Conservation (phyloP, 2,888 invertebrate species). For the Muscina levida region DNA sequence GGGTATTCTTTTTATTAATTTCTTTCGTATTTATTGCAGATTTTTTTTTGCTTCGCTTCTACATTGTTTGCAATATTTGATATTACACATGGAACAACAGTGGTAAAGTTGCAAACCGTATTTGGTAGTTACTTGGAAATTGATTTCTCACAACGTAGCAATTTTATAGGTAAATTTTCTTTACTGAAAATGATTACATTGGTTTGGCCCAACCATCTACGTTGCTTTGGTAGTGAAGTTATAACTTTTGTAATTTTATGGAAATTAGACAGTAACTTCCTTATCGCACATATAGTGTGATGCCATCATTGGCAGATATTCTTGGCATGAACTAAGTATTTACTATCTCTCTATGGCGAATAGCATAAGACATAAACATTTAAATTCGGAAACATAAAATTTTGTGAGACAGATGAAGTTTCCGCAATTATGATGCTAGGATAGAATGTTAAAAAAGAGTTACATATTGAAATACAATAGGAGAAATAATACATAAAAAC, state of each 20-base stretch:
- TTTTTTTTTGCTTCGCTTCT: background rate
- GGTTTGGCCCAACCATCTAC: background rate
- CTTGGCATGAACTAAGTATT: too few species aligned
- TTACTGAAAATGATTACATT: background rate
- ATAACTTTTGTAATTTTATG: background rate
- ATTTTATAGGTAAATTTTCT: background rate
- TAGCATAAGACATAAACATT: too few species aligned
- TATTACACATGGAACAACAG: too few species aligned
- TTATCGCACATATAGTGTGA: background rate
- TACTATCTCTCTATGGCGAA: too few species aligned
- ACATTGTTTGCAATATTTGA: background rate
- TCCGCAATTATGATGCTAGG: too few species aligned
- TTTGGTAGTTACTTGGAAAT: background rate
- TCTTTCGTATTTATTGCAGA: background rate
- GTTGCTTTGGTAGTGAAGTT: background rate
- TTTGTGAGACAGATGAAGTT: too few species aligned
- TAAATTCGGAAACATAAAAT: too few species aligned
- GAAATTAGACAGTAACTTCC: conserved; percentile 12
- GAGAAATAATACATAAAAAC: too few species aligned
- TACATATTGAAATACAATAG: too few species aligned
- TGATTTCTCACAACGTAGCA: conserved; percentile 7
- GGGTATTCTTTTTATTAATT: background rate
- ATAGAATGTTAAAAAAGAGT: too few species aligned
- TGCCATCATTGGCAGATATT: background rate
- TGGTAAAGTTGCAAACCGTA: too few species aligned